Percentiles rank a stretch among this genome's conserved stretches.
These are phyloP conservation scores for Selenia dentaria DNA, from an alignment of 2,888 invertebrate genomes.

Conservation along the genomic window DNA sequence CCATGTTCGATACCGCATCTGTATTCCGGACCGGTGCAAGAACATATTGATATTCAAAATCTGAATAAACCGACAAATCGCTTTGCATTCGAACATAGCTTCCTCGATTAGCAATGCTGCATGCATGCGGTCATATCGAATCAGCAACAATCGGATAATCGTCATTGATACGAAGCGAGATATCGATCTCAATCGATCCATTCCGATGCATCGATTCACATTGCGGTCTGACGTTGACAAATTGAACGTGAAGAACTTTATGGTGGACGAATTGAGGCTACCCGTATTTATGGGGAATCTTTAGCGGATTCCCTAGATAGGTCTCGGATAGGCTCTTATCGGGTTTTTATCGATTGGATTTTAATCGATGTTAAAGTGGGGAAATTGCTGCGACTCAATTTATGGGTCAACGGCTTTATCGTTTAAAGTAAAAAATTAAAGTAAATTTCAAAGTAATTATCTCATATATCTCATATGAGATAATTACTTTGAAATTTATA, in stretches of 20 bases:
- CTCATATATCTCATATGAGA: no score
- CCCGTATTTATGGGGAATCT: constrained; percentile 62
- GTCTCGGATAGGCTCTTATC: constrained; percentile 43
- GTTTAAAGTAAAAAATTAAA: no score
- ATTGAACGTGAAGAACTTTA: constrained; percentile 69
- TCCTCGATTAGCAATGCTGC: constrained; percentile 59
- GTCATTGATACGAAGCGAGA: constrained; percentile 64
- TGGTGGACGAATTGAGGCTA: constrained; percentile 74
- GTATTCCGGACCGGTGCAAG: constrained; percentile 47
- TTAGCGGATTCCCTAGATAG: constrained; percentile 42
- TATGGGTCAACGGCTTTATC: constrained; percentile 6
- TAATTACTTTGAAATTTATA: no score
- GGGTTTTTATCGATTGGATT: constrained; percentile 48
- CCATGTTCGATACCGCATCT: constrained; percentile 48
- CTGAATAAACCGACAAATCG: constrained; percentile 60
- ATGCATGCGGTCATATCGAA: constrained; percentile 43
- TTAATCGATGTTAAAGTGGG: constrained; percentile 39
- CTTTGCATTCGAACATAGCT: constrained; percentile 61
- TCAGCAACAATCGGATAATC: constrained; percentile 62
- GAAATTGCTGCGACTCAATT: constrained; percentile 14
- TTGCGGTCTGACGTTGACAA: constrained; percentile 74
- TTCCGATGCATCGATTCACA: constrained; percentile 69
- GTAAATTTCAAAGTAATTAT: no score
- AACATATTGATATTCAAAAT: constrained; percentile 64
- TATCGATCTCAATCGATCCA: constrained; percentile 71